Conservation (phyloP, 2,113 vertebrate species). For the Clarias macrocephalus region DNA sequence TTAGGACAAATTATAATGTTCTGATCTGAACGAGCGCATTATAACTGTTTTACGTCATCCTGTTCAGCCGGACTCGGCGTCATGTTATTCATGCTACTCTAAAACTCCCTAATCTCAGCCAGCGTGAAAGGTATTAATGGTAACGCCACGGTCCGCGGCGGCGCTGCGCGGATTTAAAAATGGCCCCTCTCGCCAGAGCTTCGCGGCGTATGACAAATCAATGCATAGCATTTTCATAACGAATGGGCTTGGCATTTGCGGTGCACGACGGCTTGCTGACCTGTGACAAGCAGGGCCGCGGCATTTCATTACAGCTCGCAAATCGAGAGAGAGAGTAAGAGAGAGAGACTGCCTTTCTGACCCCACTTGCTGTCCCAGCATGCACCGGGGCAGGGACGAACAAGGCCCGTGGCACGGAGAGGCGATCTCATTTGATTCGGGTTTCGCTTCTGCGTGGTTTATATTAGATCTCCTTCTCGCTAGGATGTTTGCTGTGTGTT, state of each 20-base stretch:
- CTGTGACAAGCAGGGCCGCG: constrained; percentile 55
- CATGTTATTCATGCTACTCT: constrained; percentile 4
- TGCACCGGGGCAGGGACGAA: constrained; percentile 19
- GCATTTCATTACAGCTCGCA: constrained; percentile 51
- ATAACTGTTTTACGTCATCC: constrained; percentile 22
- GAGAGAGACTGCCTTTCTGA: constrained; percentile 17
- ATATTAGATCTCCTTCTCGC: constrained; percentile 39
- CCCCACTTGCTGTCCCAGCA: constrained; percentile 19
- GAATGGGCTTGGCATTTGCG: constrained; percentile 72
- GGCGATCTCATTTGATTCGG: constrained; percentile 26
- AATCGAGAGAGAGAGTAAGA: constrained; percentile 21
- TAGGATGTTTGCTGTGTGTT: constrained; percentile 33
- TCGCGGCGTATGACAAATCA: constrained; percentile 72
- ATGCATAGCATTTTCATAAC: constrained; percentile 71
- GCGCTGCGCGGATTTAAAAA: constrained; percentile 60
- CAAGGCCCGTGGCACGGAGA: constrained; percentile 12
- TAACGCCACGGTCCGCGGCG: constrained; percentile 52
- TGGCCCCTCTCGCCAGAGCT: constrained; percentile 59
- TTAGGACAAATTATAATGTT: background rate
- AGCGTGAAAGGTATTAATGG: constrained; percentile 51
- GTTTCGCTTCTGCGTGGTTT: constrained; percentile 10
- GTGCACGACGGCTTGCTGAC: constrained; percentile 58
- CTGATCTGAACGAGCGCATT: constrained; percentile 9
- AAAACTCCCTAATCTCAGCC: constrained; percentile 21
- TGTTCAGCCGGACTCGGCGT: constrained; percentile 1